phyloP scores from a whole-genome alignment of 2,888 invertebrate species.

The Heliconius cydno region DNA sequence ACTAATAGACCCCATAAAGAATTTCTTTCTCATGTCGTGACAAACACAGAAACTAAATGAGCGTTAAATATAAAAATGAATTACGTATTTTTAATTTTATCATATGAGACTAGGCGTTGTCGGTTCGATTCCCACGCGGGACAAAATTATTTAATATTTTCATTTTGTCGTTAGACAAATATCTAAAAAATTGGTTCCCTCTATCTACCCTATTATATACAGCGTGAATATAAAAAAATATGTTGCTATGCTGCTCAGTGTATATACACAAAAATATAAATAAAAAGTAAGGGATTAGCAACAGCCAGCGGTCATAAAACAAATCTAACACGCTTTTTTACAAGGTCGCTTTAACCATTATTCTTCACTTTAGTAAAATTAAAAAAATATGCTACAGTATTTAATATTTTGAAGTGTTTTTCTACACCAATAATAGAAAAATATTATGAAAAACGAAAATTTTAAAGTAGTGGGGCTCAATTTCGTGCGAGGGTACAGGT shows the following conservation, averaged over 20 bases:
- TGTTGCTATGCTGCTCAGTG: neutral
- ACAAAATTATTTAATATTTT: neutral
- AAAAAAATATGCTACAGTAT: neutral
- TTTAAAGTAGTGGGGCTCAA: too few species aligned
- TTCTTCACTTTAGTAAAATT: neutral
- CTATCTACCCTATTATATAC: too few species aligned
- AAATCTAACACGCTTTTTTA: slow-evolving; percentile 58
- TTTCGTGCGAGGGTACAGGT: too few species aligned
- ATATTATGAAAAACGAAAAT: too few species aligned
- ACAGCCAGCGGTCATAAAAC: slow-evolving; percentile 56
- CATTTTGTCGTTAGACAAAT: neutral
- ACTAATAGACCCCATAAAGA: slow-evolving; percentile 26
- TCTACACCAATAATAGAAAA: too few species aligned
- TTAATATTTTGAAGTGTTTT: too few species aligned
- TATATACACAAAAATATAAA: neutral
- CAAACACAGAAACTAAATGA: slow-evolving; percentile 35
- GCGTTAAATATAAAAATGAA: slow-evolving; percentile 47
- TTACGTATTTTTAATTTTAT: slow-evolving; percentile 20
- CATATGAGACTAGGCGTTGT: neutral
- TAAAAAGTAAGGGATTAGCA: slow-evolving; percentile 49
- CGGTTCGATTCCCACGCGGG: neutral
- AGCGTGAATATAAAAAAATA: neutral
- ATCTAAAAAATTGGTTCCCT: neutral
- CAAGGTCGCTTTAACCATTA: slow-evolving; percentile 55
- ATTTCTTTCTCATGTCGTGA: slow-evolving; percentile 41